Percentiles rank a stretch among this genome's conserved stretches.
These are phyloP conservation scores for Drosophila arizonae DNA, from an alignment of 1,140 invertebrate genomes.

Conservation along the genomic window DNA sequence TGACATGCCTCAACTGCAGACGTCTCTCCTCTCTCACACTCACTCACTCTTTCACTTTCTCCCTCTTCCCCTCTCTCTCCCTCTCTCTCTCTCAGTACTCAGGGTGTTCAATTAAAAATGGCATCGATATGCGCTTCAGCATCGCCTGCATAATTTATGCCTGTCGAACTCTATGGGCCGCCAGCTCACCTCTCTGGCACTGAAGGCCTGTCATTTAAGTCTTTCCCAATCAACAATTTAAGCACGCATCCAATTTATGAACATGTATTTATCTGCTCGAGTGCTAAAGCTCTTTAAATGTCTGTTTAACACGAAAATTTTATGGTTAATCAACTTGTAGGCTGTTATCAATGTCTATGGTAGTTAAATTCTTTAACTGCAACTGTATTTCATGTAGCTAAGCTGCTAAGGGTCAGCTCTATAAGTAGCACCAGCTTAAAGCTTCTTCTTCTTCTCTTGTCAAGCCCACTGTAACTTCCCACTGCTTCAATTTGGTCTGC, in stretches of 20 bases:
- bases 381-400: too few relatives aligned
- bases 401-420: too few relatives aligned
- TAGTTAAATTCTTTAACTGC: too few relatives aligned
- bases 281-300: neutral
- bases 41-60: neutral
- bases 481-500: too few relatives aligned
- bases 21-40: neutral
- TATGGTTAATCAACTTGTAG: too few relatives aligned
- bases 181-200: neutral
- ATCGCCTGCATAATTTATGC: conserved; percentile 65
- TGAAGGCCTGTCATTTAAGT: conserved; percentile 30
- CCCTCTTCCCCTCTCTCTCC: neutral
- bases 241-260: neutral
- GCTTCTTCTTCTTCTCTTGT: too few relatives aligned
- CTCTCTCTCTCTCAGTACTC: neutral
- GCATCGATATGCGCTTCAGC: conserved; percentile 65
- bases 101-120: conserved; percentile 70
- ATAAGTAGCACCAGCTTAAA: too few relatives aligned
- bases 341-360: too few relatives aligned
- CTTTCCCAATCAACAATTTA: conserved; percentile 15
- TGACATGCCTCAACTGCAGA: conserved; percentile 1
- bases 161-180: conserved; percentile 7
- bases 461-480: too few relatives aligned
- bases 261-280: neutral
- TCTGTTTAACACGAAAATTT: too few relatives aligned